Conservation (phyloP, 2,888 invertebrate genomes). For the Eumacrocentrus americanus region DNA sequence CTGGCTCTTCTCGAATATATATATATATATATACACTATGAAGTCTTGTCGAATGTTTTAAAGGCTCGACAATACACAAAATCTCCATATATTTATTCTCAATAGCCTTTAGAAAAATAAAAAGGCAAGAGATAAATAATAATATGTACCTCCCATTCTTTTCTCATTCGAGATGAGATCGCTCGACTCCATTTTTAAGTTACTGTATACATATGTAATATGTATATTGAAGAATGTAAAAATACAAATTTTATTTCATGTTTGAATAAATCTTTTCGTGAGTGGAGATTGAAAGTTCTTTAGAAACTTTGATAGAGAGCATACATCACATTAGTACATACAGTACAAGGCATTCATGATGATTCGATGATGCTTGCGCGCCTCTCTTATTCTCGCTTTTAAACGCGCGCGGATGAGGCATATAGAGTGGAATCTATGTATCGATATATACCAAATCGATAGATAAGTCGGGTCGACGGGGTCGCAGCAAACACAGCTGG, state of each 20-base stretch:
- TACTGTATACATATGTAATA: too few species aligned
- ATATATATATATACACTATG: too few species aligned
- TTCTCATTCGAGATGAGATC: too few species aligned
- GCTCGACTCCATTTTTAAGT: too few species aligned
- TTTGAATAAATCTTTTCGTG: slow-evolving; percentile 18
- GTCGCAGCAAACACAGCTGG: slow-evolving; percentile 59
- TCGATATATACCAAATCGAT: slow-evolving; percentile 56
- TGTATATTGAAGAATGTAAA: too few species aligned
- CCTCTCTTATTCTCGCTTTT: neutral
- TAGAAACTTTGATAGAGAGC: slow-evolving; percentile 5
- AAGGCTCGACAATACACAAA: too few species aligned
- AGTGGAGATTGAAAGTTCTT: neutral
- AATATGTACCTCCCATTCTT: too few species aligned
- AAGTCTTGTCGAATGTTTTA: too few species aligned
- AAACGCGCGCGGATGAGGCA: neutral
- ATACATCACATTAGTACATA: neutral
- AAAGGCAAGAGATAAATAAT: neutral
- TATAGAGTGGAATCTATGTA: slow-evolving; percentile 25
- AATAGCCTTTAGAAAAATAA: too few species aligned
- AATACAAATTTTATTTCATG: slow-evolving; percentile 3
- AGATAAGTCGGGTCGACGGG: slow-evolving; percentile 53
- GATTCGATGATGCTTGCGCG: neutral
- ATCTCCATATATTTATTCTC: neutral
- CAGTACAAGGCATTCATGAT: slow-evolving; percentile 16
- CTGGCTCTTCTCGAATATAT: too few species aligned